Evolutionary conservation across 2,113 vertebrate species (phyloP).

Genomic region (Hydrochoerus hydrochaeris): DNA sequence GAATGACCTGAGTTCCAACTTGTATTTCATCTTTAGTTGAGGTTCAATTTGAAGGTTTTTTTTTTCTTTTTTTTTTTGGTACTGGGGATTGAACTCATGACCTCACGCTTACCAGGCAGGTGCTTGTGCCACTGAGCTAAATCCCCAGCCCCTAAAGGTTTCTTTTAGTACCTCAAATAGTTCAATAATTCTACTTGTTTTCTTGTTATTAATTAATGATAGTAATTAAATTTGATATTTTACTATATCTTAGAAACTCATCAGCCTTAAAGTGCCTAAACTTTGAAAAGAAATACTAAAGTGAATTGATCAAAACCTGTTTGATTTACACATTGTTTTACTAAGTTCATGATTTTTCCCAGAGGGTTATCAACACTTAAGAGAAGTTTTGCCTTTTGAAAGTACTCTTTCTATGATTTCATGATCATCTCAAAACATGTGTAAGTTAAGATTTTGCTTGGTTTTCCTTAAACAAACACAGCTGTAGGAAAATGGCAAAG

Average conservation of each 20-base stretch:
- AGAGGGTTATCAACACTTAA: not conserved
- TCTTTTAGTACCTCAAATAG: not conserved
- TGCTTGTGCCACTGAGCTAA: too few relatives aligned
- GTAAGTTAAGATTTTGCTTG: not conserved
- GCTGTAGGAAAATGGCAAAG: not conserved
- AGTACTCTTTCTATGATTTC: not conserved
- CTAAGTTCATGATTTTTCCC: constrained; percentile 29
- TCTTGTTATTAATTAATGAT: not conserved
- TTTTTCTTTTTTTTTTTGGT: too few relatives aligned
- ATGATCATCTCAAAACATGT: not conserved
- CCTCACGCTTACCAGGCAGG: too few relatives aligned
- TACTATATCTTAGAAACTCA: not conserved
- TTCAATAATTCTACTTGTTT: not conserved
- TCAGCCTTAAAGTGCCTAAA: not conserved
- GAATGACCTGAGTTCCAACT: not conserved
- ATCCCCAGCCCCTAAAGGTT: not conserved
- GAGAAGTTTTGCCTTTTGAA: not conserved
- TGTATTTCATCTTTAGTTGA: not conserved
- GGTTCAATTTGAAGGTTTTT: not conserved
- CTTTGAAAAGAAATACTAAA: constrained; percentile 30
- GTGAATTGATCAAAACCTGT: constrained; percentile 6
- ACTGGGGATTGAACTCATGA: too few relatives aligned
- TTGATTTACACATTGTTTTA: constrained; percentile 7
- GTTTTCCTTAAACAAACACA: not conserved
- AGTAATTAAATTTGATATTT: not conserved